Conservation (phyloP, 1,140 invertebrate genomes). For the Lasioglossum baleicum region DNA sequence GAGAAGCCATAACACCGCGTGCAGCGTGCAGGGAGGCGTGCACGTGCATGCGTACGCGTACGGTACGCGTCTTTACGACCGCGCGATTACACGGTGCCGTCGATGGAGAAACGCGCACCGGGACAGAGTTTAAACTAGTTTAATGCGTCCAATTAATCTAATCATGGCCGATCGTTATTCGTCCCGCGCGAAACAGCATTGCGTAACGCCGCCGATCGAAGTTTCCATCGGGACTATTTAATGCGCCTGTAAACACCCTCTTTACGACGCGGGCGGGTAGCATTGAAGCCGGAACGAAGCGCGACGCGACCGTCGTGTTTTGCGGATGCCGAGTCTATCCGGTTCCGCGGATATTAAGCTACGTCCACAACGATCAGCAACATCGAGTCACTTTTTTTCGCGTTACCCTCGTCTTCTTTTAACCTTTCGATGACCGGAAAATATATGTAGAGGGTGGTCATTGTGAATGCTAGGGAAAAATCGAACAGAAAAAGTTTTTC, state of each 20-base stretch:
- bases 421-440: no score
- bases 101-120: conserved; percentile 13
- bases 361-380: no score
- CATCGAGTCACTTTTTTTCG: no score
- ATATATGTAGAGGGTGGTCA: no score
- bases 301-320: no score
- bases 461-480: no score
- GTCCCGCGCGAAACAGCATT: conserved; percentile 30
- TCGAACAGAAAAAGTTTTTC: no score
- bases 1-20: neutral
- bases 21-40: neutral
- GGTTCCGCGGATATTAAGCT: no score
- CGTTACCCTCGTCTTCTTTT: no score
- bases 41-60: neutral
- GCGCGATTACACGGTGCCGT: conserved; percentile 24
- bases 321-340: no score
- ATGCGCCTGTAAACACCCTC: conserved; percentile 26
- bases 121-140: conserved; percentile 52
- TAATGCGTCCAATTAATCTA: conserved; percentile 64
- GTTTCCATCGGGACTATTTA: conserved; percentile 30
- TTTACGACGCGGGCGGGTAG: neutral
- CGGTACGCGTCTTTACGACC: neutral
- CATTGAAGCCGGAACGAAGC: no score
- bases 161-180: conserved; percentile 60
- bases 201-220: conserved; percentile 37